phyloP scores from a whole-genome alignment of 1,140 invertebrate species.

The Asobara japonica region DNA sequence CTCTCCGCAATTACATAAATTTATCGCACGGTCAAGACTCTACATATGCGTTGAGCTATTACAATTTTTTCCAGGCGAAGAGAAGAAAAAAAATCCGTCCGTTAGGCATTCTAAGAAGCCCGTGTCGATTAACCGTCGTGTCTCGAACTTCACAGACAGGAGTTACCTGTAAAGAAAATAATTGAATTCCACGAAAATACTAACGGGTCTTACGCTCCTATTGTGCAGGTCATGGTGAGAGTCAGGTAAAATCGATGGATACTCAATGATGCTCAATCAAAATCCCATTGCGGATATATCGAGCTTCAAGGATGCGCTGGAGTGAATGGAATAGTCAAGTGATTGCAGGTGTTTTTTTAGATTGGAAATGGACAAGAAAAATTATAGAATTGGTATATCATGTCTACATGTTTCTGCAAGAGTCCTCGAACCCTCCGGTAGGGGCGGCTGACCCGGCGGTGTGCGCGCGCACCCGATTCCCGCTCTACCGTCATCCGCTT shows the following conservation, averaged over 20 bases:
- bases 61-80: neutral
- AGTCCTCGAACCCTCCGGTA: too few species aligned
- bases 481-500: too few species aligned
- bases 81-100: neutral
- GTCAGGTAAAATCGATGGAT: neutral
- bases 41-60: neutral
- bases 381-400: too few species aligned
- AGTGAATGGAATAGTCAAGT: neutral
- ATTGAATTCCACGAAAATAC: neutral
- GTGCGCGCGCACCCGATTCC: too few species aligned
- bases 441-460: too few species aligned
- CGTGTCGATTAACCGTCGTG: neutral
- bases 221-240: neutral
- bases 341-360: too few species aligned
- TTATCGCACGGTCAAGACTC: neutral
- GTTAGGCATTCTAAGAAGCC: neutral
- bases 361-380: too few species aligned
- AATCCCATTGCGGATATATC: neutral
- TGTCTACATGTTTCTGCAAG: too few species aligned
- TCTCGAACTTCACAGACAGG: neutral
- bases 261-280: neutral
- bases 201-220: neutral
- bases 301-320: neutral
- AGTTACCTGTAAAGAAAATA: neutral
- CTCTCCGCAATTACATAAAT: neutral